Conservation (phyloP, 1,140 invertebrate genomes). For the Apis dorsata region DNA sequence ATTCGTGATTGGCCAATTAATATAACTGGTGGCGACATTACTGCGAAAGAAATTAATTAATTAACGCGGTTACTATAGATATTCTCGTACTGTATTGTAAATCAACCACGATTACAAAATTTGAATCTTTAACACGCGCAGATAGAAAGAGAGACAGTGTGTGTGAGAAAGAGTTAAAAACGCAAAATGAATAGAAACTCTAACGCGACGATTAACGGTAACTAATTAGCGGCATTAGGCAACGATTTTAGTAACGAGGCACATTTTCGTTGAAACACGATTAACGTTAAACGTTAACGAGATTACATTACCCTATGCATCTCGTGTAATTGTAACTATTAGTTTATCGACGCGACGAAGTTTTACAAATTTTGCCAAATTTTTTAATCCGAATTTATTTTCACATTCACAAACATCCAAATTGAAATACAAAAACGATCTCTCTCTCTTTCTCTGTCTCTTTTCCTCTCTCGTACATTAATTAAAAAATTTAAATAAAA, state of each 20-base stretch:
- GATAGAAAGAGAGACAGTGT: not conserved
- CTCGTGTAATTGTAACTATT: not conserved
- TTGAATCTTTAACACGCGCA: not conserved
- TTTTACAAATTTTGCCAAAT: not conserved
- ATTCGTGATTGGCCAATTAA: not conserved
- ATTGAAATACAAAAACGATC: too few species aligned
- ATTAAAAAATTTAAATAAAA: too few species aligned
- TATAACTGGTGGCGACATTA: not conserved
- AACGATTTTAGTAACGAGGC: conserved; percentile 33
- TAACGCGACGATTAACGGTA: conserved; percentile 10
- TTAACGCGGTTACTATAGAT: too few species aligned
- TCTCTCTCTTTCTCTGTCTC: too few species aligned
- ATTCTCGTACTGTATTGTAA: not conserved
- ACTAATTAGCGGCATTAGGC: conserved; percentile 28
- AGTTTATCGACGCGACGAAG: not conserved
- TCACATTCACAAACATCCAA: too few species aligned
- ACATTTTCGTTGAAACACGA: conserved; percentile 22
- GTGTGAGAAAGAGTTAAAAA: not conserved
- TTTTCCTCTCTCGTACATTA: too few species aligned
- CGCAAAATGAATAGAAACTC: not conserved
- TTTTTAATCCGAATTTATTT: not conserved
- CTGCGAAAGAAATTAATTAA: not conserved
- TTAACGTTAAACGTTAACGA: conserved; percentile 32
- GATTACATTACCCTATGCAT: conserved; percentile 18
- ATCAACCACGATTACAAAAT: not conserved